phyloP scores from a whole-genome alignment of 2,888 invertebrate species.

The Galeruca laticollis region DNA sequence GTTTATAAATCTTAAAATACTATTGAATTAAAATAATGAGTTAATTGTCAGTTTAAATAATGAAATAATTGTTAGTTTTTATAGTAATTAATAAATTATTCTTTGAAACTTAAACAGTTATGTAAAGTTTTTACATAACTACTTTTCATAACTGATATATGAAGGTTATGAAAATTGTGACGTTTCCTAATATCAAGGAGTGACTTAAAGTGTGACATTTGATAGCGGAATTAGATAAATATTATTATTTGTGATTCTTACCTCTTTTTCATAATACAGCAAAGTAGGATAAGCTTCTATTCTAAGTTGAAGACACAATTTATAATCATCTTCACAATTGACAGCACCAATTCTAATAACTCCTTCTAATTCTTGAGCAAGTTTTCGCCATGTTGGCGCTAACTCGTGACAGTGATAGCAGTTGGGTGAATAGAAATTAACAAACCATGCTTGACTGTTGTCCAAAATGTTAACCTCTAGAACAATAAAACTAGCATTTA shows the following conservation, averaged over 20 bases:
- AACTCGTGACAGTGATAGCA: constrained; percentile 88
- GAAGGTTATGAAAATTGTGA: too few relatives aligned
- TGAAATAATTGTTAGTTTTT: too few relatives aligned
- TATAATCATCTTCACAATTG: constrained; percentile 88
- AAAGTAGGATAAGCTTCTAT: constrained; percentile 83
- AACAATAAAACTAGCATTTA: constrained; percentile 39
- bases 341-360: constrained; percentile 85
- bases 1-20: too few relatives aligned
- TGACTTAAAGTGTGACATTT: too few relatives aligned
- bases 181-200: too few relatives aligned
- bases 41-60: too few relatives aligned
- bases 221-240: too few relatives aligned
- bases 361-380: constrained; percentile 83
- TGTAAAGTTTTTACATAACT: too few relatives aligned
- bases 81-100: too few relatives aligned
- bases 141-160: too few relatives aligned
- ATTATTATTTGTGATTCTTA: constrained; percentile 39
- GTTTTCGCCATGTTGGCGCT: constrained; percentile 84
- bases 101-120: too few relatives aligned
- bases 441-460: constrained; percentile 81
- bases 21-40: too few relatives aligned
- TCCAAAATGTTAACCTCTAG: constrained; percentile 67
- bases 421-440: constrained; percentile 90
- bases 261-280: constrained; percentile 72
- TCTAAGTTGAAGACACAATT: constrained; percentile 80